These are phyloP conservation scores for Parascotia fuliginaria DNA, from an alignment of 2,888 invertebrate species.

Conservation along the genomic window DNA sequence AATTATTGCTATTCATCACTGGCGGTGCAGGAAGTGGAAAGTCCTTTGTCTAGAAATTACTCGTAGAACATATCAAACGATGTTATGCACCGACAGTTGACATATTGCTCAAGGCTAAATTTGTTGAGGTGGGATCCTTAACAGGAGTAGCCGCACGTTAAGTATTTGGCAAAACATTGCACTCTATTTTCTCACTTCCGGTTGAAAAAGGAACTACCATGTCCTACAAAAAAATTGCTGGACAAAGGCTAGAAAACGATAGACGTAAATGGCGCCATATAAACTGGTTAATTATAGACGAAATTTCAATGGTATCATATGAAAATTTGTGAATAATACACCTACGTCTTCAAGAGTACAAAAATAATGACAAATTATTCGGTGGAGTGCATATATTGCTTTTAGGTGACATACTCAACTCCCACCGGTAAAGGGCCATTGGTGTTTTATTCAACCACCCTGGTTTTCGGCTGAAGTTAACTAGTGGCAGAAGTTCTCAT, in stretches of 20 bases:
- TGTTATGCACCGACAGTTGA: conserved; percentile 15
- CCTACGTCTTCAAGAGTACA: neutral
- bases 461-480: conserved; percentile 7
- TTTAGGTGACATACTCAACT: neutral
- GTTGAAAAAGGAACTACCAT: conserved; percentile 42
- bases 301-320: conserved; percentile 48
- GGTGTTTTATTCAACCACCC: conserved; percentile 9
- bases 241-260: conserved; percentile 29
- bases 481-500: conserved; percentile 40
- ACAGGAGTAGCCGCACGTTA: conserved; percentile 39
- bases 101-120: conserved; percentile 22
- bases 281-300: conserved; percentile 41
- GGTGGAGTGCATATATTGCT: neutral
- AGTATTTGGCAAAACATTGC: conserved; percentile 36
- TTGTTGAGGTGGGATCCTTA: conserved; percentile 36
- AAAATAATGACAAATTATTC: neutral
- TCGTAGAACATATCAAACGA: conserved; percentile 7
- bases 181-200: conserved; percentile 30
- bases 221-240: conserved; percentile 23
- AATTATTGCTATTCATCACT: neutral
- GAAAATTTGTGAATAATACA: conserved; percentile 41
- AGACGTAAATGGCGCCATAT: conserved; percentile 45
- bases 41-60: conserved; percentile 3
- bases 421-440: conserved; percentile 11
- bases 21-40: neutral